These are phyloP conservation scores for Helostoma temminkii DNA, from an alignment of 2,797 vertebrate species.

Conservation along the genomic window DNA sequence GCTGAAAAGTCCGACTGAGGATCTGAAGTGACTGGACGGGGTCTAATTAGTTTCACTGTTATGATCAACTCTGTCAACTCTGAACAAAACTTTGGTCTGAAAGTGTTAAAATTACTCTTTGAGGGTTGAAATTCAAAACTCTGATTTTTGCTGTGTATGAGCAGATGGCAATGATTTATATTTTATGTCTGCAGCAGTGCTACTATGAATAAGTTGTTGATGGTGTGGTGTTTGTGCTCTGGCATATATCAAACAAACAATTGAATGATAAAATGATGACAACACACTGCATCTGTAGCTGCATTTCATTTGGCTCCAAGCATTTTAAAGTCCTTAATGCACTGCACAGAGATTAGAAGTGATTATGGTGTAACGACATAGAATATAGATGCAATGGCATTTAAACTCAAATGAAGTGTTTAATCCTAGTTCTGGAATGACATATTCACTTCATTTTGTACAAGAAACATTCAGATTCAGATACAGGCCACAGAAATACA, in stretches of 20 bases:
- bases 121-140: too few relatives aligned
- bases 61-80: too few relatives aligned
- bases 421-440: conserved; percentile 5
- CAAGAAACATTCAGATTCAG: neutral
- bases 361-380: conserved; percentile 17
- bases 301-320: neutral
- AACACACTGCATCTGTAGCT: neutral
- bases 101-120: too few relatives aligned
- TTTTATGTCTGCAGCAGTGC: conserved; percentile 26
- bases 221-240: neutral
- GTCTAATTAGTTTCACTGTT: too few relatives aligned
- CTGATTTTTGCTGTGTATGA: too few relatives aligned
- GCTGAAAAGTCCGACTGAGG: too few relatives aligned
- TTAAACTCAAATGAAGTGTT: conserved; percentile 21
- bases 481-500: neutral
- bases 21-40: too few relatives aligned
- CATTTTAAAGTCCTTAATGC: neutral
- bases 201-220: neutral
- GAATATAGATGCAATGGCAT: neutral
- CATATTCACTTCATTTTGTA: neutral
- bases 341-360: neutral
- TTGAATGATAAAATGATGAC: neutral
- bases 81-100: too few relatives aligned
- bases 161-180: conserved; percentile 1
- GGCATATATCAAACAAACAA: conserved; percentile 8